Evolutionary conservation across 1,140 invertebrate genomes (phyloP), one percentile per base, ranked within the genome.

Genomic region (Adoxophyes honmai): DNA sequence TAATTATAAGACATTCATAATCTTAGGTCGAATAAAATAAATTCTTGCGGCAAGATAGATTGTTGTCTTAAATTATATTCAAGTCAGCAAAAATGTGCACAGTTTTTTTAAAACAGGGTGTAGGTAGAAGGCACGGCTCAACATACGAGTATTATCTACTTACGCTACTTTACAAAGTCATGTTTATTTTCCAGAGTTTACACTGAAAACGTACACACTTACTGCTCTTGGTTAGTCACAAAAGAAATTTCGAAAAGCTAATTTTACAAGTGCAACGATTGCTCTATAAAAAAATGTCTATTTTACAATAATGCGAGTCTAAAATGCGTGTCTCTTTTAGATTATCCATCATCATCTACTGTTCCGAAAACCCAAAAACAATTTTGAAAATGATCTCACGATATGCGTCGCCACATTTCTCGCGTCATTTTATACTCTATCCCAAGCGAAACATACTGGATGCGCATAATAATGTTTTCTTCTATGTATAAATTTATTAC

Each of bases 81-180:
- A 48, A 21, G 18, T 21, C 21, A 7, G n/a, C 16, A 48, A 48
- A n/a, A 11, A 16, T 9, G 8, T 42, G n/a, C 42, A 14, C n/a
- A 28, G 10, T 8, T 33, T 0, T 0, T 48, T n/a, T 16, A 28
- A 28, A 28, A 28, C 21, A 58, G 56, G 39, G 36, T 59, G 52
- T 44, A 38, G 62, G 35, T 55, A 39, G 55, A 65, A 65, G 62
- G 62, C 62, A 65, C 62, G 59, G 59, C 62, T 58, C 54, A 60
- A 42, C 57, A 18, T 56, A 60, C 21, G 58, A 60, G 52, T 64
- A 60, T 59, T 60, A 51, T 37, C 58, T 64, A 64, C 51, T 65
- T 60, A 60, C 34, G 15, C 34, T 57, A 57, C 33, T 57, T 28
- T 48, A 48, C 18, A 48, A 48, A 5, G 18, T 48, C 6, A 28